Evolutionary conservation across 2,888 invertebrate species (phyloP), one percentile per base, ranked within the genome.

Genomic region (Eledone cirrhosa): DNA sequence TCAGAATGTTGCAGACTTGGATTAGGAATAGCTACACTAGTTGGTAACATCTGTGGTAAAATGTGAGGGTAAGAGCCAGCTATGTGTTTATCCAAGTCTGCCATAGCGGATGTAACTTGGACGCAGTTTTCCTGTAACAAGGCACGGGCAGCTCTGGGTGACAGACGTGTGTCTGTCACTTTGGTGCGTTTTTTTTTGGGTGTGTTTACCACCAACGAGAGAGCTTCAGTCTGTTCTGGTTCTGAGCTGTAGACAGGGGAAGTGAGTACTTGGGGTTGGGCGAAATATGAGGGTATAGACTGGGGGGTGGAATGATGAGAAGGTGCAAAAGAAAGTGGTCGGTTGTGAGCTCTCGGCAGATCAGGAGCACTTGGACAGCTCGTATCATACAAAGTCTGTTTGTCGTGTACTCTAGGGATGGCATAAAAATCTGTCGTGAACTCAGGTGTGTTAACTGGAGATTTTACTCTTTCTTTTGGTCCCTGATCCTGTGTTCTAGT

Each of bases 121-220:
- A 75, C 79, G 19, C 81, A 84, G 77, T 84, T 84, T 78, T 90
- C 89, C 79, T 89, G 89, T 14, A 89, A 84, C 33, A 89, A 83
- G 72, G 88, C 88, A 69, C 88, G 83, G 48, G 88, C 87, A 41
- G 88, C 89, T 27, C 90, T 84, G 5, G 90, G 90, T 22, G 90
- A 89, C 75, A 90, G 86, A 47, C 90, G 84, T 2, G 90, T 90
- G 84, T 90, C 90, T 14, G 98, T 98, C 88, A 97, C 92, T 95
- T 98, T 98, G 90, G 98, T 97, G 79, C 98, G 93, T 92, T 97
- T 98, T 92, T 97, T 98, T 93, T 97, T 98, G 2, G 97, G 97
- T 5, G 88, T 87, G 75, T 96, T 95, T 85, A 98, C 97, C 80
- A 98, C 97, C 87, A 98, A 93, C 90, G 97, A 97, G 80, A 98